phyloP scores from a whole-genome alignment of 2,113 vertebrate genomes.

The Ptyas mucosa region DNA sequence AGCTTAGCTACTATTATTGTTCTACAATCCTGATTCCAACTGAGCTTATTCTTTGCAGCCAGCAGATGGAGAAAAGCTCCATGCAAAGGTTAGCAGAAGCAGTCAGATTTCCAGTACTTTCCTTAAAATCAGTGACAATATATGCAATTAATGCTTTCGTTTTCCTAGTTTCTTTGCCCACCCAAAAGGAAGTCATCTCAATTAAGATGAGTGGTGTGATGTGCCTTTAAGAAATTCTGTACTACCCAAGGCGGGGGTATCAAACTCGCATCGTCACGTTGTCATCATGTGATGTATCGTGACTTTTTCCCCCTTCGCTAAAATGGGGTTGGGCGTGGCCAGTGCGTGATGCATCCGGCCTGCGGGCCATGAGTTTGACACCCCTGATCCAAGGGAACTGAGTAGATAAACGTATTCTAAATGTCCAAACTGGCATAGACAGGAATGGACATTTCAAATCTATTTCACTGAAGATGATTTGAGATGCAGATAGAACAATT shows the following conservation, averaged over 20 bases:
- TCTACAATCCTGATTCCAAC: neutral
- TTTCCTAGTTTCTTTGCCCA: conserved; percentile 52
- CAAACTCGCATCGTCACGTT: too few relatives aligned
- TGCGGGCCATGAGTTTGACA: too few relatives aligned
- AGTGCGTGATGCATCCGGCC: too few relatives aligned
- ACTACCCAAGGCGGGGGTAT: neutral
- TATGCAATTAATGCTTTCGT: conserved; percentile 23
- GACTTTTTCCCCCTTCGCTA: too few relatives aligned
- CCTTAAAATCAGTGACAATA: conserved; percentile 15
- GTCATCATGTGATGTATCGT: too few relatives aligned
- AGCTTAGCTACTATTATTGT: neutral
- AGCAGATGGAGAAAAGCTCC: conserved; percentile 58
- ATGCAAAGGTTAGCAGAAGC: conserved; percentile 4
- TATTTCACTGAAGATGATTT: neutral
- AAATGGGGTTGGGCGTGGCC: too few relatives aligned
- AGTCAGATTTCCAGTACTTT: conserved; percentile 27
- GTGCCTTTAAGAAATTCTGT: conserved; percentile 17
- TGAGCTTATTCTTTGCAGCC: conserved; percentile 11
- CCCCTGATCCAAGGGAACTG: conserved; percentile 2
- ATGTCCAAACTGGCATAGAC: neutral
- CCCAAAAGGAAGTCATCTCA: conserved; percentile 24
- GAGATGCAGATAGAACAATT: neutral
- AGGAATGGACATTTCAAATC: neutral
- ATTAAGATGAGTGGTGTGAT: neutral
- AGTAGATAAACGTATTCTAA: neutral